Evolutionary conservation across 2,888 invertebrate genomes (phyloP).

Genomic region (Drosophila merina): DNA sequence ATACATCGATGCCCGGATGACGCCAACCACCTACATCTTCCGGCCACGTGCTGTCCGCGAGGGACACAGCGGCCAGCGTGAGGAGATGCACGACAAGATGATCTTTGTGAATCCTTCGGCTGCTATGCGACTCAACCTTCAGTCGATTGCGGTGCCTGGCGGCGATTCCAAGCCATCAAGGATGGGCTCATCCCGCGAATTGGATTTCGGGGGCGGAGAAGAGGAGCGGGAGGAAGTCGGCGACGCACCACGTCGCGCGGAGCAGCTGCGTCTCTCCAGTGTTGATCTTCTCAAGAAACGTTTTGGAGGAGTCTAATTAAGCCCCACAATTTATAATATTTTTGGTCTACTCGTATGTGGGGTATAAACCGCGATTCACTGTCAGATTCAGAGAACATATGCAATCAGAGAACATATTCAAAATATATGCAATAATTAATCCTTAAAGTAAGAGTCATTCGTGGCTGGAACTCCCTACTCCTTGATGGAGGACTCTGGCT

Average conservation of each 20-base stretch:
- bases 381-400: not conserved
- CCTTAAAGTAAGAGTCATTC: not conserved
- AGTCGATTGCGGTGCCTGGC: not conserved
- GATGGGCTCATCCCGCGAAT: not conserved
- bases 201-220: not conserved
- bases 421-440: not conserved
- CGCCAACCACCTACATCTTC: constrained; percentile 59
- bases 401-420: not conserved
- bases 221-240: not conserved
- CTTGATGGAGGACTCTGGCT: not conserved
- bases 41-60: constrained; percentile 54
- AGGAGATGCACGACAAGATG: constrained; percentile 59
- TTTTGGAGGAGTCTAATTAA: not conserved
- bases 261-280: not conserved
- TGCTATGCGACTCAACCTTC: constrained; percentile 30
- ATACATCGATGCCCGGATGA: constrained; percentile 51
- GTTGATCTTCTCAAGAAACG: not conserved
- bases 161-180: not conserved
- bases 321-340: not conserved
- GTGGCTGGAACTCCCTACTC: not conserved
- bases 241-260: not conserved
- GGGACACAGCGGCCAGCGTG: constrained; percentile 46
- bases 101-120: constrained; percentile 60
- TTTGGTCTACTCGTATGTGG: not conserved
- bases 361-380: not conserved